Evolutionary conservation across 2,888 invertebrate species (phyloP), one percentile per base, ranked within the genome.

Genomic region (Melanargia galathea): DNA sequence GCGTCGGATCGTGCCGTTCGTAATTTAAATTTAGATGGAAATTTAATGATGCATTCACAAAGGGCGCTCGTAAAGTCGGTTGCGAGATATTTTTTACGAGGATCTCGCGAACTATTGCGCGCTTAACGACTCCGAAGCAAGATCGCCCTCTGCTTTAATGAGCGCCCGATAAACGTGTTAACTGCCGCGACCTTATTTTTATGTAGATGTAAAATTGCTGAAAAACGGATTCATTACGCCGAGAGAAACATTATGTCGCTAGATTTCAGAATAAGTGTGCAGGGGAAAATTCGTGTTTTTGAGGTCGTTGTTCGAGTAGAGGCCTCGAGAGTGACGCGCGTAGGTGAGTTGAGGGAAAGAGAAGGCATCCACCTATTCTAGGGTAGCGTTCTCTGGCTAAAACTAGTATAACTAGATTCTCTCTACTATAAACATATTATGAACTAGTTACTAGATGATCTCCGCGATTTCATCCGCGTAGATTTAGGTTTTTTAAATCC

Each of bases 1-100:
- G 84, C 88, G 86, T 87, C 85, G 84, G 82, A 87, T 87, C 86
- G 82, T 80, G 80, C 84, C 83, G 84, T 87, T 84, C 82, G 86
- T 90, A 90, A 90, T 91, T 91, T 90, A 90, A 91, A 90, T 90
- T 91, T 91, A 90, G 90, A 91, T 91, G 90, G 90, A 89, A 90
- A 90, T 91, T 91, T 91, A 91, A 91, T 91, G 91, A 91, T 89
- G 90, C 91, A 86, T 88, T 85, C 87, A 91, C 90, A 91, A 91
- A 91, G 90, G 86, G 87, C 85, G 87, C 90, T 90, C 90, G 85
- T 91, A 91, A 90, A 91, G 87, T 91, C 83, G 88, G 88, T 86
- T 85, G 89, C 87, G 89, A 90, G 89, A 90, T 90, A 90, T 91
- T 90, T 91, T 91, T 91, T 91, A 90, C 84, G 90, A 90, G 90